phyloP scores from a whole-genome alignment of 1,140 invertebrate species.

The Chelonus insularis region DNA sequence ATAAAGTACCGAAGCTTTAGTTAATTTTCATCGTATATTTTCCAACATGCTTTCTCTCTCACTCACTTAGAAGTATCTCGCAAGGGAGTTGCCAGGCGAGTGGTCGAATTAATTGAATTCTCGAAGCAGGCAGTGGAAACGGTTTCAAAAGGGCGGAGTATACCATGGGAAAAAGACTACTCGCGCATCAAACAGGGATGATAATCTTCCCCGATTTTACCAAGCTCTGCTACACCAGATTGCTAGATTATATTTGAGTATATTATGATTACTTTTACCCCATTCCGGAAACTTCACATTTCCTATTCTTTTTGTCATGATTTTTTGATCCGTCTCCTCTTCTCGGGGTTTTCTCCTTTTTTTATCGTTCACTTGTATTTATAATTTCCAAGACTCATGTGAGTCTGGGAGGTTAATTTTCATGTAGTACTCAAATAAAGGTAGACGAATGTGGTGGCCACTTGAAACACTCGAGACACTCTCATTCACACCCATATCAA shows the following conservation, averaged over 20 bases:
- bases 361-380: not conserved
- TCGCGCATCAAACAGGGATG: conserved; percentile 8
- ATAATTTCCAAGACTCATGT: not conserved
- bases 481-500: conserved; percentile 52
- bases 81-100: conserved; percentile 10
- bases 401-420: conserved; percentile 41
- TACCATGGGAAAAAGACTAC: conserved; percentile 5
- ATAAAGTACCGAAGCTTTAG: not conserved
- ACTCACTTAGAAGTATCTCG: not conserved
- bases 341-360: not conserved
- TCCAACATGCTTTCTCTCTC: not conserved
- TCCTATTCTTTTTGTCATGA: not conserved
- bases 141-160: not conserved
- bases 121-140: not conserved
- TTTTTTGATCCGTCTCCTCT: no score
- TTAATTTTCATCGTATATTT: not conserved
- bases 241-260: not conserved
- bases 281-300: not conserved
- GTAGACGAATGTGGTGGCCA: conserved; percentile 38
- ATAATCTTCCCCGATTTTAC: conserved; percentile 11
- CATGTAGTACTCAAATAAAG: conserved; percentile 25
- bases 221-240: not conserved
- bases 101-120: conserved; percentile 17
- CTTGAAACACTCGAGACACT: conserved; percentile 49
- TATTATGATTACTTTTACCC: conserved; percentile 1